A percentile compares a stretch with the other conserved stretches of the same genome.
These are phyloP conservation scores for Ceratotherium simum DNA, from an alignment of 2,113 vertebrate genomes.

Conservation along the genomic window DNA sequence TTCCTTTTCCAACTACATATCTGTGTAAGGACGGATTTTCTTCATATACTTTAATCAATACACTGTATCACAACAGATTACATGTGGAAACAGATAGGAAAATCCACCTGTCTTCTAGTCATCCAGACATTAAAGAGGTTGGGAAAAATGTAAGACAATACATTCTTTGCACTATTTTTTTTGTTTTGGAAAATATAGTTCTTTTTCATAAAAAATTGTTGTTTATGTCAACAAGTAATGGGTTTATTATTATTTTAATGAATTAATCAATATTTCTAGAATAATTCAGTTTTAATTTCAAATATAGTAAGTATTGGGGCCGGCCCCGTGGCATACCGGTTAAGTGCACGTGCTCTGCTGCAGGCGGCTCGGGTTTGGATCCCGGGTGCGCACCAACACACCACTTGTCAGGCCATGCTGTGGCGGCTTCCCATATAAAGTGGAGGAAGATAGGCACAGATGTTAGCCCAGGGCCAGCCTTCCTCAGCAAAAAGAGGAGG, in stretches of 20 bases:
- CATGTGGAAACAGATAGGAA: neutral
- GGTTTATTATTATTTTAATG: neutral
- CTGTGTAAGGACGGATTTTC: neutral
- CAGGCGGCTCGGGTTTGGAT: too few relatives aligned
- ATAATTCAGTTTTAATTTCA: neutral
- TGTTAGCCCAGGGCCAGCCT: too few relatives aligned
- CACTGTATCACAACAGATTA: neutral
- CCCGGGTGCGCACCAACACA: too few relatives aligned
- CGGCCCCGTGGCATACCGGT: too few relatives aligned
- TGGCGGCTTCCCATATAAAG: too few relatives aligned
- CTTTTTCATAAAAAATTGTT: neutral
- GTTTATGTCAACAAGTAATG: neutral
- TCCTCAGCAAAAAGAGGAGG: too few relatives aligned
- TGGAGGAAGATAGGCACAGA: too few relatives aligned
- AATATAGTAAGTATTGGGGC: neutral
- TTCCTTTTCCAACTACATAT: neutral
- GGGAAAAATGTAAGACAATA: conserved; percentile 11
- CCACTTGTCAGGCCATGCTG: too few relatives aligned
- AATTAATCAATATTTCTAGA: conserved; percentile 41
- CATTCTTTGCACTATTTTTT: neutral
- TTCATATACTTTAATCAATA: neutral
- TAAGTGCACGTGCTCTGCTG: too few relatives aligned
- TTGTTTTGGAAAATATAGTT: conserved; percentile 28
- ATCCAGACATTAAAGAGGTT: neutral
- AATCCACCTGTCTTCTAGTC: conserved; percentile 17